Evolutionary conservation across 2,113 vertebrate genomes (phyloP).

Genomic region (Hipposideros armiger): DNA sequence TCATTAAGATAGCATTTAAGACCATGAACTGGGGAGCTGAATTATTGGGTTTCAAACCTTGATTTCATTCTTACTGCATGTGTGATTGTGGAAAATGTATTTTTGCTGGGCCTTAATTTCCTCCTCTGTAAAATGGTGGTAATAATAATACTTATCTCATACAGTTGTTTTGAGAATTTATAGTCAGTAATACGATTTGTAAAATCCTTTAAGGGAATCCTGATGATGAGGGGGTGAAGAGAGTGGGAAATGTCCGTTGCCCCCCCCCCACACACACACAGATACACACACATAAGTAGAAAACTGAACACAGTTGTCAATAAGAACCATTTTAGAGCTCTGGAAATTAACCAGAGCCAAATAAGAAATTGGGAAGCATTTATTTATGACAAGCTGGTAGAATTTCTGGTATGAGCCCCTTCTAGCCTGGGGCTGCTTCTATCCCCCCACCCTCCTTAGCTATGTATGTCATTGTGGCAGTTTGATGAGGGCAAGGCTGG

Average conservation of each 20-base stretch:
- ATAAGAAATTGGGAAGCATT: background rate
- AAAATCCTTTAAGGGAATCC: background rate
- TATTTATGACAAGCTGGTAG: background rate
- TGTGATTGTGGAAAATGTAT: background rate
- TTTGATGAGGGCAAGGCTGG: background rate
- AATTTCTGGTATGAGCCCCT: background rate
- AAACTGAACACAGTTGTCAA: background rate
- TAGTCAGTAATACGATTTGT: background rate
- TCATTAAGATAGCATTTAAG: background rate
- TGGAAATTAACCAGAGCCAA: conserved; percentile 32
- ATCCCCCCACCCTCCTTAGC: background rate
- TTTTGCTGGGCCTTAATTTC: background rate
- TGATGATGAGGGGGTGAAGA: background rate
- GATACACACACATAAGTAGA: background rate
- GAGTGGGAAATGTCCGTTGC: background rate
- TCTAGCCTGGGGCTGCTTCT: rapidly evolving
- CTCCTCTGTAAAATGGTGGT: background rate
- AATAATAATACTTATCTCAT: background rate
- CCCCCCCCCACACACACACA: too few relatives aligned
- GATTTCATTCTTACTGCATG: background rate
- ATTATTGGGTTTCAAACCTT: background rate
- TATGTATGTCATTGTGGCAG: background rate
- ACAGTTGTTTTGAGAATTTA: background rate
- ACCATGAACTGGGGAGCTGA: background rate
- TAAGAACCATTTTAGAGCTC: background rate